Conservation (phyloP, 1,140 invertebrate genomes). For the Sycophaga agraensis region DNA sequence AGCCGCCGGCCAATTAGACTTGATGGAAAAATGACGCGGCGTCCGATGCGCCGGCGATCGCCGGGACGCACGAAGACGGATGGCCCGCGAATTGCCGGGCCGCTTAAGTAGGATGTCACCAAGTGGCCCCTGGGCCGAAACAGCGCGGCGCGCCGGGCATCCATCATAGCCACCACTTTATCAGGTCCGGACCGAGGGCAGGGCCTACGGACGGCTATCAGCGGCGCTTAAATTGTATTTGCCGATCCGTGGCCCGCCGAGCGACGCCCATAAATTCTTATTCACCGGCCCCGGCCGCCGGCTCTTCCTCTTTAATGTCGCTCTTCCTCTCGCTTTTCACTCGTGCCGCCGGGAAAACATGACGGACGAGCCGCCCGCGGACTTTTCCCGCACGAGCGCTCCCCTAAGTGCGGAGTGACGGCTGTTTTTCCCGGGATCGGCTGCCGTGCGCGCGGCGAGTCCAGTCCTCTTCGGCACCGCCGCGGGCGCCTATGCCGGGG, state of each 20-base stretch:
- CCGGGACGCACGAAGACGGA: slow-evolving; percentile 1
- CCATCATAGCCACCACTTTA: slow-evolving; percentile 31
- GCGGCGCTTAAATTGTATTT: slow-evolving; percentile 31
- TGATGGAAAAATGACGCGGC: no score
- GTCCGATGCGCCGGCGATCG: background rate
- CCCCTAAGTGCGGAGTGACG: no score
- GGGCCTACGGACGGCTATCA: background rate
- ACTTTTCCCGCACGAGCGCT: no score
- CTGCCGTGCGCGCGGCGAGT: no score
- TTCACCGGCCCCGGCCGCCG: background rate
- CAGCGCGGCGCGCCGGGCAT: slow-evolving; percentile 2
- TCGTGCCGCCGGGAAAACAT: background rate
- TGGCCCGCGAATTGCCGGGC: slow-evolving; percentile 19
- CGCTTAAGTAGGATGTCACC: slow-evolving; percentile 22
- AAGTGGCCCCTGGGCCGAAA: background rate
- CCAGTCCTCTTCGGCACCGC: no score
- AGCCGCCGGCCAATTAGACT: no score
- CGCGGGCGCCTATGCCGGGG: no score
- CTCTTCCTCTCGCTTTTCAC: slow-evolving; percentile 18
- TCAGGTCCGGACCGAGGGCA: background rate
- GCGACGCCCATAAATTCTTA: slow-evolving; percentile 29
- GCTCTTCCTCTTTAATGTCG: slow-evolving; percentile 26
- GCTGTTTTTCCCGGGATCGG: no score
- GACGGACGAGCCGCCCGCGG: slow-evolving; percentile 1
- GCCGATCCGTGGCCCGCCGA: slow-evolving; percentile 19